phyloP scores from a whole-genome alignment of 2,888 invertebrate genomes.

The Catocala fraxini region DNA sequence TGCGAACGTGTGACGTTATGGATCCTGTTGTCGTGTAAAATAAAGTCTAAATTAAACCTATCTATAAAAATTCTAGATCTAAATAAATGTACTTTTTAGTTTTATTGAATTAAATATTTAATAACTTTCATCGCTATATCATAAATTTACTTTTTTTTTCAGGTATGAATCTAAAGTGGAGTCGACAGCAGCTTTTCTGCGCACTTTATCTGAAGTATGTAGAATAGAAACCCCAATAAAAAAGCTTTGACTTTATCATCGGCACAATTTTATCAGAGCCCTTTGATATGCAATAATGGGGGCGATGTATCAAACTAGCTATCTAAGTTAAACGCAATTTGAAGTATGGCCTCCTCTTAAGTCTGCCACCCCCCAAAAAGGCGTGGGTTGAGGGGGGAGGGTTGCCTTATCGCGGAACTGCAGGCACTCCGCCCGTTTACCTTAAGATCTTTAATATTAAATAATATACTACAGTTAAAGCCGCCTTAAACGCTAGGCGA shows the following conservation, averaged over 20 bases:
- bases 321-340: constrained; percentile 86
- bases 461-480: constrained; percentile 84
- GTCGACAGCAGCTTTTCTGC: constrained; percentile 46
- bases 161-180: constrained; percentile 59
- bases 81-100: no score
- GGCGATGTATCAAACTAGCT: constrained; percentile 85
- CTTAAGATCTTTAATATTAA: constrained; percentile 88
- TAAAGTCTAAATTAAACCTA: no score
- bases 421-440: constrained; percentile 85
- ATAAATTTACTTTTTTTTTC: constrained; percentile 52
- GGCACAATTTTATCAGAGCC: constrained; percentile 76
- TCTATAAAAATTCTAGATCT: no score
- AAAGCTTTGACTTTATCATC: constrained; percentile 64
- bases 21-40: no score
- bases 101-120: no score
- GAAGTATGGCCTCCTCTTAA: constrained; percentile 85
- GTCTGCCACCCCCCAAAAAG: constrained; percentile 77
- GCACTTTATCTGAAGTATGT: constrained; percentile 54
- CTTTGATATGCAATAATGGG: constrained; percentile 85
- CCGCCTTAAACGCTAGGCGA: constrained; percentile 68
- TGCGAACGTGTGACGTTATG: no score
- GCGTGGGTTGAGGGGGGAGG: constrained; percentile 57
- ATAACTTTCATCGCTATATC: constrained; percentile 12
- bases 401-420: constrained; percentile 85
- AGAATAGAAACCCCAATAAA: constrained; percentile 57